Evolutionary conservation across 53 echinoderm and acorn worm genomes (phyloP), one percentile per base, ranked within the genome.

Genomic region (Paracentrotus lividus): DNA sequence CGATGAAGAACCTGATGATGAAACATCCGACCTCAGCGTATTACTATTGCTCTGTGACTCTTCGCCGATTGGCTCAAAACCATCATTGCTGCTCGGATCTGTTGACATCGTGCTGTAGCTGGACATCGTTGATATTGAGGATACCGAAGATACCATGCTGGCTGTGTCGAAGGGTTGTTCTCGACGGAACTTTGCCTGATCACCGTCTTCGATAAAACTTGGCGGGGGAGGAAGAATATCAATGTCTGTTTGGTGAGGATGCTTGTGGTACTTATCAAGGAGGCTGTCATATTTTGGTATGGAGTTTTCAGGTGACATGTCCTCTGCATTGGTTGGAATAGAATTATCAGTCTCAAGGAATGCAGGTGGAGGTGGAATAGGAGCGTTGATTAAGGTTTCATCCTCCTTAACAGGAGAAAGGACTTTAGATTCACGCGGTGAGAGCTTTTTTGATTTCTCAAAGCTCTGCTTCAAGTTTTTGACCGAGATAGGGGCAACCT

Each of bases 111-210:
- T 97, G 90, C 95, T 95, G 91, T 92, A 94, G 45, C 95, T 97
- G 18, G 99, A 97, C 85, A 97, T 93, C 58, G 99, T 99, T 2
- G 99, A 99, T 87, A 97, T 90, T 57, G 99, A 96, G 24, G 99
- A 99, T 78, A 95, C 94, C 12, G 99, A 99, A 38, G 99, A 99
- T 20, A 97, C 94, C 32, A 97, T 94, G 85, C 97, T 99, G 36
- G 96, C 96, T 6, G 96, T 96, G 93, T 99, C 99, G 66, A 95
- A 95, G 0, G 93, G 94, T 56, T 95, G 95, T 58, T 97, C 97
- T 1, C 96, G 94, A 5, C 85, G 88, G 27, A 47, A 47, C 77
- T 93, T 87, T 42, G 90, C 84, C 38, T 85, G 93, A 31, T 93
- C 93, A 38, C 42, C 69, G 32, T 96, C 94, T 49, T 88, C 93